Percentiles rank a stretch among this genome's conserved stretches.
Evolutionary conservation across 1,140 invertebrate species (phyloP).

Genomic region (Bicyclus anynana): DNA sequence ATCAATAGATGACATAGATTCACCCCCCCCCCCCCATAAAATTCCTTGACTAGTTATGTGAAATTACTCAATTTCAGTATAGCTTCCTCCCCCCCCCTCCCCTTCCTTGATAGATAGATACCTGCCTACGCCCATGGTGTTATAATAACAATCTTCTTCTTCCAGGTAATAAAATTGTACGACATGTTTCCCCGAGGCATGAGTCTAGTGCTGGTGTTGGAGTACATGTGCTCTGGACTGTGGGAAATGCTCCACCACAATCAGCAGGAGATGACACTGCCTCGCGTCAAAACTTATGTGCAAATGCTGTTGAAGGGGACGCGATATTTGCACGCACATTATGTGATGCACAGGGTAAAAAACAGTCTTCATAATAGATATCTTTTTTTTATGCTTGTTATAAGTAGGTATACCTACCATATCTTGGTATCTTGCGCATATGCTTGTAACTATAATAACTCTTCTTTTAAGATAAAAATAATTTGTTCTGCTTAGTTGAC

Average conservation of each 20-base stretch:
- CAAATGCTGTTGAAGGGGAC: constrained; percentile 95
- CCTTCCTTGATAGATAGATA: too few relatives aligned
- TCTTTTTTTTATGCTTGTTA: not conserved
- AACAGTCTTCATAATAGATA: not conserved
- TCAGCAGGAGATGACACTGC: constrained; percentile 82
- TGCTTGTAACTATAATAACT: too few relatives aligned
- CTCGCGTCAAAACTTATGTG: constrained; percentile 92
- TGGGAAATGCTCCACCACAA: constrained; percentile 91
- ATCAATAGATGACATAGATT: too few relatives aligned
- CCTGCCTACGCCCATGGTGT: too few relatives aligned
- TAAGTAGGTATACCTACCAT: too few relatives aligned
- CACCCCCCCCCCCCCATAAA: too few relatives aligned
- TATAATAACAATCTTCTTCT: constrained; percentile 20
- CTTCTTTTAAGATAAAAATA: too few relatives aligned
- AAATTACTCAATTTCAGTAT: too few relatives aligned
- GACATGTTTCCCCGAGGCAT: constrained; percentile 94
- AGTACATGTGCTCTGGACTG: constrained; percentile 94
- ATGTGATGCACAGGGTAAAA: constrained; percentile 95
- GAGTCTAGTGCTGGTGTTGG: constrained; percentile 94
- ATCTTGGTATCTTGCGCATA: too few relatives aligned
- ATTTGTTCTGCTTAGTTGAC: too few relatives aligned
- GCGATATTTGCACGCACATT: constrained; percentile 90
- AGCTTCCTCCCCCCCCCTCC: too few relatives aligned
- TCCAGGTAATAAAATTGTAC: constrained; percentile 91
- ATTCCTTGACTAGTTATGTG: too few relatives aligned